Base-by-base conservation (phyloP, 2,797 vertebrate genomes). In the Valencia hispanica region DNA sequence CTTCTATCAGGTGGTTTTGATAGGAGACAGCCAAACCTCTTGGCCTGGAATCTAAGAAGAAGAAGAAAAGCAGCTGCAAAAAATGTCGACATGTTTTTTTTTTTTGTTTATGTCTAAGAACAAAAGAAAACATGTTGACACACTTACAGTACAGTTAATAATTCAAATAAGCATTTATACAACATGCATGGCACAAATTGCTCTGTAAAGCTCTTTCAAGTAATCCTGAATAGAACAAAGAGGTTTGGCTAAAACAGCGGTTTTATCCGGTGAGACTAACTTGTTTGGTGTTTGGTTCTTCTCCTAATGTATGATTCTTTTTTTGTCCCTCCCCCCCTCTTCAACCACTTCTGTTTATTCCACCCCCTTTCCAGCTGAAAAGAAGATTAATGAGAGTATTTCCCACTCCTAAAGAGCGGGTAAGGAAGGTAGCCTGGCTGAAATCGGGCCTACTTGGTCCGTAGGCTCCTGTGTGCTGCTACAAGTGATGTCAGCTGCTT, bases 371-470 rank as follows among this genome's bases (percentile, higher is more conserved):
- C 91, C 93, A 95, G 94, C 94, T 90, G 90, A 94, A 86, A 90
- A 93, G 94, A 95, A 94, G 94, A 94, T 93, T 92, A 92, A 89
- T 94, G 94, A 94, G 90, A 95, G 94, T 96, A 93, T 92, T 93
- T 94, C 86, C 79, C 87, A 93, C 89, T 92, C 88, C 91, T 94
- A 92, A 45, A 93, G 77, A 84, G 86, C 92, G 94, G 95, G 94
- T 96, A 95, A 96, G 95, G 84, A 93, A 91, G 93, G 94, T 85
- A 91, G 91, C 87, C 87, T 73, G 89, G 88, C 88, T 89, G 72
- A 78, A 84, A 82, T 76, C 70, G 34, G 81, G 88, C 88, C 85
- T 27, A 90, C 92, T 94, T 93, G 93, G 83, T 88, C 85, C 86
- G 84, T 87, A 81, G 68, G 90, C 88, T 91, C 81, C 87, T 90